Base-by-base conservation (phyloP, 1,140 invertebrate genomes). In the Achroia grisella region DNA sequence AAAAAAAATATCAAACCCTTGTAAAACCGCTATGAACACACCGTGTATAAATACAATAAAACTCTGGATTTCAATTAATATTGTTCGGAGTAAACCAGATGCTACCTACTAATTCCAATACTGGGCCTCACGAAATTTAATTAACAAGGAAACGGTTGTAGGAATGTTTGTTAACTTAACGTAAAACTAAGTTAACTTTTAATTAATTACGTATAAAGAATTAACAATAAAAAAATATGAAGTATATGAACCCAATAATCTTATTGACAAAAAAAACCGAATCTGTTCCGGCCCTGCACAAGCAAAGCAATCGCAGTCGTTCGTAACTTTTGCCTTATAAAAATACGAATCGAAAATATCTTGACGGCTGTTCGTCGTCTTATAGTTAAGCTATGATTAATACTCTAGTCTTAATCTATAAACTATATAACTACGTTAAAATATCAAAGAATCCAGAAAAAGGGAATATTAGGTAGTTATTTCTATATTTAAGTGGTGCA, bases 271-370 rank as follows among this genome's bases (percentile, higher is more conserved):
- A 13, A 10, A 32, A 52, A 32, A 29, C 44, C 32, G 43, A 61
- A 49, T 67, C 68, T 67, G 59, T 65, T 64, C 66, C 52, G 79
- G 78, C 78, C 75, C 80, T 71, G 77, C 76, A 61, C 71, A 85
- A 85, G 81, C 78, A 76, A 85, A 85, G 78, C 78, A 70, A 73
- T 65, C 77, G 60, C 69, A 70, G 58, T 77, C 78, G 67, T 80
- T 85, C 81, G 81, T 78, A 79, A 78, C 72, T 75, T 80, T 81
- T 82, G 78, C 76, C 78, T 80, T 82, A 82, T 78, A 82, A 85
- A 85, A 82, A 85, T 81, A 82, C 78, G 77, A 85, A 85, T 85
- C 76, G 73, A 85, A 85, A 85, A 82, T 85, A 82, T 80, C 66
- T 79, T 58, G 78, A 82, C 81, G 74, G 71, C 72, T 53, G 68